Percentiles rank a stretch among this genome's conserved stretches.
These are phyloP conservation scores for Triops longicaudatus DNA, from an alignment of 1,140 invertebrate genomes.

Conservation along the genomic window DNA sequence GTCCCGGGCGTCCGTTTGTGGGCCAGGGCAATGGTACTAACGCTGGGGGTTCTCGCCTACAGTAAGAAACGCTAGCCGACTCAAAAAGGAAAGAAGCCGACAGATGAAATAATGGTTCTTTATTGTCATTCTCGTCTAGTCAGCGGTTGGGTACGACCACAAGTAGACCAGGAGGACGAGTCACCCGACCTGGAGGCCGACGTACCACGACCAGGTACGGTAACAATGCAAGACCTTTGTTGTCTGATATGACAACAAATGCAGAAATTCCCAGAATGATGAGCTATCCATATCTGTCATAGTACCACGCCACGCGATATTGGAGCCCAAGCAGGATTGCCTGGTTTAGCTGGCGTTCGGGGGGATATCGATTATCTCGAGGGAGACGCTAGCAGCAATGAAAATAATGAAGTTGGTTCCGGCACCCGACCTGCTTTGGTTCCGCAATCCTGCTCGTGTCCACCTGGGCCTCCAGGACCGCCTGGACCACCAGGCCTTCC, in stretches of 20 bases:
- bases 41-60: background rate
- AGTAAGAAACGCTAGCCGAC: background rate
- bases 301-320: conserved; percentile 7
- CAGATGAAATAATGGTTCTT: background rate
- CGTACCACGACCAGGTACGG: conserved; percentile 3
- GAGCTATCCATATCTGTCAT: background rate
- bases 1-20: conserved; percentile 23
- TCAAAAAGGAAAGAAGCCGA: background rate
- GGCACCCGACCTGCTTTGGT: background rate
- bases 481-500: background rate
- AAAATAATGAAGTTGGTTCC: background rate
- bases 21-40: conserved; percentile 22
- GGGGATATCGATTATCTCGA: conserved; percentile 3
- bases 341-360: background rate
- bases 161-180: background rate
- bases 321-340: conserved; percentile 4
- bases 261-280: background rate
- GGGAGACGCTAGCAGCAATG: background rate
- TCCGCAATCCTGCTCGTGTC: conserved; percentile 10
- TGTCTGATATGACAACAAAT: background rate
- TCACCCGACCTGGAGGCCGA: conserved; percentile 13
- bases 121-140: background rate
- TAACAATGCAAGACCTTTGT: conserved; percentile 2
- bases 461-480: background rate
- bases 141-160: background rate